Conservation (phyloP, 2,797 vertebrate genomes). For the Nyctibius grandis region DNA sequence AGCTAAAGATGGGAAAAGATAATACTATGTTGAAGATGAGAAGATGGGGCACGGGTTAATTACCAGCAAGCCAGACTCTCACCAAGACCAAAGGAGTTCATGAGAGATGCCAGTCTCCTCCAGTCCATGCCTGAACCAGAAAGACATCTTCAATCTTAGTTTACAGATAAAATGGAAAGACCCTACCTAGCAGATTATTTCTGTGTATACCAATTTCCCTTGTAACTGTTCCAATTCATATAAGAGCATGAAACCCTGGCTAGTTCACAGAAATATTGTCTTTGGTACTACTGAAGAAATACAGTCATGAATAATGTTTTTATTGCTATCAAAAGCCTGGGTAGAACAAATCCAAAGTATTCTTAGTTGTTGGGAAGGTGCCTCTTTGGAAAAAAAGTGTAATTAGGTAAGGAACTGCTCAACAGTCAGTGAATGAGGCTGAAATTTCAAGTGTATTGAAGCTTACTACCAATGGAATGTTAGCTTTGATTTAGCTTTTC, state of each 20-base stretch:
- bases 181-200: background rate
- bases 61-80: background rate
- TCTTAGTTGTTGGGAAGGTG: background rate
- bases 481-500: background rate
- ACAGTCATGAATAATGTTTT: background rate
- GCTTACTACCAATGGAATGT: background rate
- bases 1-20: background rate
- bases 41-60: background rate
- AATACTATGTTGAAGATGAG: background rate
- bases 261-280: background rate
- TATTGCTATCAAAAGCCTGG: background rate
- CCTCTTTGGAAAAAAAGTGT: background rate
- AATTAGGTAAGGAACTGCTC: background rate
- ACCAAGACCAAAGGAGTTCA: background rate
- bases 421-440: background rate
- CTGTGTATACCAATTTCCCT: background rate
- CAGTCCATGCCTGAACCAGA: background rate
- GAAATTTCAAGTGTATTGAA: background rate
- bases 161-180: background rate
- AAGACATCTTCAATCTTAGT: background rate
- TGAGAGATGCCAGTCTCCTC: background rate
- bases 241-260: background rate
- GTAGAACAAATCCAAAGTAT: background rate
- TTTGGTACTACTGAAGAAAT: background rate
- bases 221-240: background rate